Evolutionary conservation across 2,888 invertebrate genomes (phyloP).

Genomic region (Alcis repandata): DNA sequence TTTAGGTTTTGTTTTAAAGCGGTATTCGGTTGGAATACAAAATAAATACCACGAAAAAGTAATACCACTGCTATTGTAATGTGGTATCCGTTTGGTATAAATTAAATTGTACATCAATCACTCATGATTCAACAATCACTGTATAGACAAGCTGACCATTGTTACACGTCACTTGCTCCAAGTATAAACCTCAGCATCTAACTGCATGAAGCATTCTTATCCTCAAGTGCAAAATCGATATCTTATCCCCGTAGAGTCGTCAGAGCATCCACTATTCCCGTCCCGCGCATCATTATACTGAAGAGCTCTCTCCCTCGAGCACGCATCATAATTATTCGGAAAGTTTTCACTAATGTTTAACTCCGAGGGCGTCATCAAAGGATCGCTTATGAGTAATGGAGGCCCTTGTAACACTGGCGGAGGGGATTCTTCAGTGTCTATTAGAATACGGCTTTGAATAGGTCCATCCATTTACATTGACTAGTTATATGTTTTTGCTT

Average conservation of each 20-base stretch:
- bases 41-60: too few relatives aligned
- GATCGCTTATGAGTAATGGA: conserved; percentile 56
- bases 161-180: too few relatives aligned
- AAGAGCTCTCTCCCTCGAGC: conserved; percentile 73
- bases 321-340: conserved; percentile 79
- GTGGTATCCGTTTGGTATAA: too few relatives aligned
- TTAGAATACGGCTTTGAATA: conserved; percentile 18
- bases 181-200: not conserved
- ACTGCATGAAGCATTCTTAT: not conserved
- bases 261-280: conserved; percentile 35
- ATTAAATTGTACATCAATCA: too few relatives aligned
- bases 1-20: too few relatives aligned
- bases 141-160: too few relatives aligned
- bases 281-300: conserved; percentile 71
- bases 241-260: conserved; percentile 9
- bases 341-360: conserved; percentile 77
- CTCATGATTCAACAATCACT: too few relatives aligned
- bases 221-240: conserved; percentile 14
- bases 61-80: too few relatives aligned
- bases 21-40: too few relatives aligned
- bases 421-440: conserved; percentile 27
- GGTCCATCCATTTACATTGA: not conserved
- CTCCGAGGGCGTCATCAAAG: conserved; percentile 70
- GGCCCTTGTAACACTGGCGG: conserved; percentile 27
- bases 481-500: not conserved